Evolutionary conservation across 2,113 vertebrate genomes (phyloP).

Genomic region (Baryphthengus martii): DNA sequence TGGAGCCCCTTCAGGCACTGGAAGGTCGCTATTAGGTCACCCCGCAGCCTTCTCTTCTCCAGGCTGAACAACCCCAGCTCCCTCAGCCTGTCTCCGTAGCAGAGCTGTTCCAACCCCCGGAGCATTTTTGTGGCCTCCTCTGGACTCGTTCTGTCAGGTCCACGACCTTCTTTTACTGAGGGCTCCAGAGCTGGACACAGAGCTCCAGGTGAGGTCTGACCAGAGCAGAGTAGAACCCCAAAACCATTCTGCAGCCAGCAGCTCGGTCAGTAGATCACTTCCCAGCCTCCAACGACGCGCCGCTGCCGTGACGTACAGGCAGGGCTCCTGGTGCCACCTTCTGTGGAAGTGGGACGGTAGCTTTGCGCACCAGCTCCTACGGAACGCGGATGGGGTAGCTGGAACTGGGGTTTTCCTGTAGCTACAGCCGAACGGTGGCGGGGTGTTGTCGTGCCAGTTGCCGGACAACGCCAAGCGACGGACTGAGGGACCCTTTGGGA

Average conservation of each 20-base stretch:
- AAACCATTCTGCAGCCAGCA: not conserved
- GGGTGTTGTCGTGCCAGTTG: not conserved
- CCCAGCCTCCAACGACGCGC: not conserved
- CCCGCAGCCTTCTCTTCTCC: too few species aligned
- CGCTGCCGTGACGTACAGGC: not conserved
- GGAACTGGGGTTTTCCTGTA: not conserved
- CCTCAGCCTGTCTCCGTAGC: too few species aligned
- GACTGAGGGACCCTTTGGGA: not conserved
- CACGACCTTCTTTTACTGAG: too few species aligned
- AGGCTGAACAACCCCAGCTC: too few species aligned
- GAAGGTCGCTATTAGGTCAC: too few species aligned
- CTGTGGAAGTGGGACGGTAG: not conserved
- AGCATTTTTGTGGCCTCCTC: too few species aligned
- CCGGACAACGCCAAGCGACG: not conserved
- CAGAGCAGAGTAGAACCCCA: too few species aligned
- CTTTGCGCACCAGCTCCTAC: not conserved
- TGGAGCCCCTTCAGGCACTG: too few species aligned
- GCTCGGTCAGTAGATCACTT: not conserved
- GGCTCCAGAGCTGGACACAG: too few species aligned
- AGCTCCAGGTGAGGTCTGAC: too few species aligned
- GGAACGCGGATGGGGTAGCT: not conserved
- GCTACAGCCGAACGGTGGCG: not conserved
- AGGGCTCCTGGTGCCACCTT: not conserved
- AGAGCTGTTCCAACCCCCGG: too few species aligned
- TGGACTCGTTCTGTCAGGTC: too few species aligned